Base-by-base conservation (phyloP, 2,797 vertebrate genomes). In the Pangasius larnaudii region DNA sequence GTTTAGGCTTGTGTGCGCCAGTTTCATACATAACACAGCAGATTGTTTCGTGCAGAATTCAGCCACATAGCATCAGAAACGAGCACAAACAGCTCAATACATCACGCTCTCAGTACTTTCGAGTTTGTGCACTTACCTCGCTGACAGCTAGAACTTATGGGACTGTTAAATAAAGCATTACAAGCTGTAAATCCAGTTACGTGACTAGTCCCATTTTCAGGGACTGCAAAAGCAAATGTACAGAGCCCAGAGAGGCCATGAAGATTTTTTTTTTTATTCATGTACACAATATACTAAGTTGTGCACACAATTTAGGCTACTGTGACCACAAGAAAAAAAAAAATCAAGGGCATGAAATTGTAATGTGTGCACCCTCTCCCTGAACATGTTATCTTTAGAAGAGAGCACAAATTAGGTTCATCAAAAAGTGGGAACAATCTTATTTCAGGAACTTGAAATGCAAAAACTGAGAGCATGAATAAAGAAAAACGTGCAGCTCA, bases 91-190 rank as follows among this genome's bases (percentile, higher is more conserved):
- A 61, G 36, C 56, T 42, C 79, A 81, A 81, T 61, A 42, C 58
- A 81, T 61, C 24, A 81, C 42, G 13, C 79, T 42, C 58, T 81
- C 56, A 61, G 33, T 81, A 81, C 79, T 61, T 27, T 81, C 36
- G 79, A 61, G 58, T 61, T n/a, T 61, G 79, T 81, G 22, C 79
- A 81, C 58, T 81, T 81, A 61, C 36, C 3, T 33, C 0, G 18
- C 56, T 81, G 79, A 81, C 58, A 81, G 36, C 58, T 81, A 61
- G 56, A 81, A 81, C 79, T 61, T 81, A 42, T 59, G 30, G 58
- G 58, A 36, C 86, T 53, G 67, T 51, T 59, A 61, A 81, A 81
- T 81, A 81, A 81, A 61, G 79, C 56, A 81, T 61, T 81, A 61
- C 79, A 81, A 81, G 79, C 56, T 61, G 22, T 61, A 81, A 81